A percentile compares a stretch with the other conserved stretches of the same genome.
Conservation (phyloP, 2,113 vertebrate genomes). For the Holacanthus passer region DNA sequence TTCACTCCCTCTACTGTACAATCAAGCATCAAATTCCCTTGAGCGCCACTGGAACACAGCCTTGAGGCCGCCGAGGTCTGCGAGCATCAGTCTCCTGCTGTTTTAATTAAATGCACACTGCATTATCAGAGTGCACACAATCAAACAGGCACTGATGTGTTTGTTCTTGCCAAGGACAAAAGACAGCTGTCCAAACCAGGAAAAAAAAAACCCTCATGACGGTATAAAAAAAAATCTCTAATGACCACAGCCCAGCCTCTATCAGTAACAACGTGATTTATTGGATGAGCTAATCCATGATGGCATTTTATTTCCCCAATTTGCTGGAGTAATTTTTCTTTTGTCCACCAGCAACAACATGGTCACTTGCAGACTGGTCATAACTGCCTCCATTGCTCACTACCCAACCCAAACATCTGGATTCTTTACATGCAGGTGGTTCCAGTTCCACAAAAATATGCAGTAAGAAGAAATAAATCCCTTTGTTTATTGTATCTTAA, state of each 20-base stretch:
- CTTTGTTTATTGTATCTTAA: too few relatives aligned
- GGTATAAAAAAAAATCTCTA: slow-evolving; percentile 12
- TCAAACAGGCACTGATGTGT: slow-evolving; percentile 44
- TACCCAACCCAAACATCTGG: not conserved
- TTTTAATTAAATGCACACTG: slow-evolving; percentile 40
- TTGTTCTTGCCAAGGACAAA: slow-evolving; percentile 47
- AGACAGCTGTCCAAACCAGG: slow-evolving; percentile 42
- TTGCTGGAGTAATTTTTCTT: slow-evolving; percentile 26
- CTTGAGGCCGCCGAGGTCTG: slow-evolving; percentile 11
- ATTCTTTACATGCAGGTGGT: not conserved
- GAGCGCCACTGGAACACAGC: slow-evolving; percentile 20
- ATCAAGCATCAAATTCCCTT: slow-evolving; percentile 26
- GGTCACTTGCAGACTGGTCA: not conserved
- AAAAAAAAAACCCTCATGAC: slow-evolving; percentile 19
- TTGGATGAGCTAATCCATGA: slow-evolving; percentile 49
- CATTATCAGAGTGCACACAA: slow-evolving; percentile 43
- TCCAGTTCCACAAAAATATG: not conserved
- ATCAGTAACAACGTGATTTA: slow-evolving; percentile 42
- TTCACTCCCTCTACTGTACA: slow-evolving; percentile 3
- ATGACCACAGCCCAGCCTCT: slow-evolving; percentile 14
- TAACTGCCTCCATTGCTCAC: not conserved
- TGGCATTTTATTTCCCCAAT: slow-evolving; percentile 37
- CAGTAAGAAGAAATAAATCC: slow-evolving; percentile 7
- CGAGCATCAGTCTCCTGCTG: slow-evolving; percentile 38
- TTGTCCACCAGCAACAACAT: not conserved